phyloP scores from a whole-genome alignment of 2,888 invertebrate species.

The Ptycholaimellus sp. region DNA sequence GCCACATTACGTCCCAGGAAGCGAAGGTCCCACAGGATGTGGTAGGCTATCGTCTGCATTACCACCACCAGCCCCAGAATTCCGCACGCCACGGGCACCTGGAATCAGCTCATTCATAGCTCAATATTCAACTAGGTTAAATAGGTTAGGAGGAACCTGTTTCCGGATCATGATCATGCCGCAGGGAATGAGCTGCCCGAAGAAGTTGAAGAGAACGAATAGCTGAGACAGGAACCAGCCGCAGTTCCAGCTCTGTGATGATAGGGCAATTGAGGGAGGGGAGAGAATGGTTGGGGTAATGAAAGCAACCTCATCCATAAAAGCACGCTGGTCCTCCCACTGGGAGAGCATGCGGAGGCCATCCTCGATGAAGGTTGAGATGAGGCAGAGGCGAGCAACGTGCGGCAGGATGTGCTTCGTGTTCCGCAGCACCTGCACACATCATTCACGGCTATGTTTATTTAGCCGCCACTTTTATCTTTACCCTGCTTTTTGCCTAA shows the following conservation, averaged over 20 bases:
- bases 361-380: slow-evolving; percentile 95
- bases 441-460: background rate
- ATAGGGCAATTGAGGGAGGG: background rate
- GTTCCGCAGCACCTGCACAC: slow-evolving; percentile 23
- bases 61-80: slow-evolving; percentile 80
- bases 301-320: slow-evolving; percentile 16
- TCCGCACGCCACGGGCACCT: slow-evolving; percentile 52
- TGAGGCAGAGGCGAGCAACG: slow-evolving; percentile 75
- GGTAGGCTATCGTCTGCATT: slow-evolving; percentile 45
- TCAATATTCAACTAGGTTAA: background rate
- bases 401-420: slow-evolving; percentile 53
- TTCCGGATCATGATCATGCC: slow-evolving; percentile 76
- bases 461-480: background rate
- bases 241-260: slow-evolving; percentile 45
- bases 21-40: slow-evolving; percentile 91
- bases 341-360: slow-evolving; percentile 98
- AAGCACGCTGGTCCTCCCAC: slow-evolving; percentile 30
- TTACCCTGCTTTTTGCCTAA: too few species aligned
- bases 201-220: slow-evolving; percentile 77
- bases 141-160: slow-evolving; percentile 31
- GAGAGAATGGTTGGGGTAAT: too few species aligned
- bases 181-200: slow-evolving; percentile 87
- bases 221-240: slow-evolving; percentile 72
- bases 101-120: slow-evolving; percentile 1
- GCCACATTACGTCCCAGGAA: slow-evolving; percentile 86